These are phyloP conservation scores for Microtus montanus DNA, from an alignment of 2,113 vertebrate species.

Conservation along the genomic window DNA sequence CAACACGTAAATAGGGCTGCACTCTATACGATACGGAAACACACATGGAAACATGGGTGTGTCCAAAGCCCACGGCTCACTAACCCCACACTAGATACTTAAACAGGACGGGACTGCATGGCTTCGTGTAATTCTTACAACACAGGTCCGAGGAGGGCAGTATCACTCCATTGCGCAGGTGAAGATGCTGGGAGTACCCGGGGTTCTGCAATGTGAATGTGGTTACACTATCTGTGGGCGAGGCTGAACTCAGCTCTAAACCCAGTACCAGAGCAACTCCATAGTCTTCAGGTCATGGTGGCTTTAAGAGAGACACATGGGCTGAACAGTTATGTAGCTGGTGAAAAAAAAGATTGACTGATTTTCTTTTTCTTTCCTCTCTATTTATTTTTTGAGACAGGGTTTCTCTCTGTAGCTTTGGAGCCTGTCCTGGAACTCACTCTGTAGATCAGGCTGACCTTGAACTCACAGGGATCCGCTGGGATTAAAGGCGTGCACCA, in stretches of 20 bases:
- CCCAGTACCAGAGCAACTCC: neutral
- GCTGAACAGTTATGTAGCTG: neutral
- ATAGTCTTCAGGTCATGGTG: neutral
- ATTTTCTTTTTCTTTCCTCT: no score
- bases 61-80: neutral
- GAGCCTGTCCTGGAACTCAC: no score
- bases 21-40: neutral
- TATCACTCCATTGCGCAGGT: neutral
- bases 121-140: neutral
- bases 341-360: no score
- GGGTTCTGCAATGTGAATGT: neutral
- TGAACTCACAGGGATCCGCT: no score
- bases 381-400: no score
- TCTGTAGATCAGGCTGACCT: no score
- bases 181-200: neutral
- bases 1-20: neutral
- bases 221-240: neutral
- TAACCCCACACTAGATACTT: neutral
- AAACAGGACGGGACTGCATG: neutral
- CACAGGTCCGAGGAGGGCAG: neutral
- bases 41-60: neutral
- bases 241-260: neutral
- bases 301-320: neutral
- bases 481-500: no score
- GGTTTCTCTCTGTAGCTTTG: no score